phyloP scores from a whole-genome alignment of 2,113 vertebrate genomes.

The Vulpes vulpes region DNA sequence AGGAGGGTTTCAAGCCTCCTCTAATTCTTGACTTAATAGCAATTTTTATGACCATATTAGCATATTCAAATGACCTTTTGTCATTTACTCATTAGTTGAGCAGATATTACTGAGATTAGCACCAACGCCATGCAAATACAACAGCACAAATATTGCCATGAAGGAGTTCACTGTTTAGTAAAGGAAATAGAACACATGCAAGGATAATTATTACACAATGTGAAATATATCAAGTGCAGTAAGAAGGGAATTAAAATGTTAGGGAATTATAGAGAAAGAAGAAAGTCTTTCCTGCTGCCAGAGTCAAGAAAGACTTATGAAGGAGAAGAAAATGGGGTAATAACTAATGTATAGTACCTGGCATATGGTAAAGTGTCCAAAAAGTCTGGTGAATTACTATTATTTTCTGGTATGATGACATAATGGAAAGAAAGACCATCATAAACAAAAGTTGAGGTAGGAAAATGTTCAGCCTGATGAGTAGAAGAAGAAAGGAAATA shows the following conservation, averaged over 20 bases:
- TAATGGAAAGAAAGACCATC: neutral
- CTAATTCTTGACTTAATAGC: constrained; percentile 24
- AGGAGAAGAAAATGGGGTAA: constrained; percentile 29
- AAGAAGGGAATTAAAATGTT: neutral
- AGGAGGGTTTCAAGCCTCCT: neutral
- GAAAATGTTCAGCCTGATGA: constrained; percentile 2
- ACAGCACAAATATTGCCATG: neutral
- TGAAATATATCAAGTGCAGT: neutral
- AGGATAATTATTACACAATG: neutral
- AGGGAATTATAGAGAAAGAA: neutral
- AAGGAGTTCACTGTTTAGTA: constrained; percentile 7
- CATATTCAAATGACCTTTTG: constrained; percentile 41
- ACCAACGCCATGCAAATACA: neutral
- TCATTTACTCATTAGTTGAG: constrained; percentile 25
- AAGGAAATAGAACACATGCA: neutral
- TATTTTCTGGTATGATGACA: neutral
- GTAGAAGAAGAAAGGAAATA: neutral
- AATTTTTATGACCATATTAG: neutral
- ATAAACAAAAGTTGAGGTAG: constrained; percentile 22
- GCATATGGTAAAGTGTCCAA: neutral
- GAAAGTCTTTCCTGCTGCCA: neutral
- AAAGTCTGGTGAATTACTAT: neutral
- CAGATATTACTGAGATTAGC: neutral
- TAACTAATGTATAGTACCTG: neutral
- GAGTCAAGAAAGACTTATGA: constrained; percentile 39